phyloP scores from a whole-genome alignment of 2,888 invertebrate genomes.

The Muscina levida region DNA sequence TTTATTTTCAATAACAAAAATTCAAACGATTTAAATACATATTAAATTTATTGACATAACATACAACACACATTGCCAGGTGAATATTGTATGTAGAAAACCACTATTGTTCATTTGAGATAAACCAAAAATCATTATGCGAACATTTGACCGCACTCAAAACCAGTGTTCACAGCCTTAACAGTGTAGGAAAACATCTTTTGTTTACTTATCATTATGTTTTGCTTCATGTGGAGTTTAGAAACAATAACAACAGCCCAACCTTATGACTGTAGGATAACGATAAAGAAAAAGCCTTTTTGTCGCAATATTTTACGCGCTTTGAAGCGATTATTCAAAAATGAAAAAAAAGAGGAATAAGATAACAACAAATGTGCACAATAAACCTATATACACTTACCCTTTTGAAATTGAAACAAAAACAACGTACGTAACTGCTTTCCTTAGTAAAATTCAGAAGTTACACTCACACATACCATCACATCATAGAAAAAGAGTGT shows the following conservation, averaged over 20 bases:
- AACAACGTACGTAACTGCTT: slow-evolving; percentile 24
- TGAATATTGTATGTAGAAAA: too few species aligned
- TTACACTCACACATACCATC: neutral
- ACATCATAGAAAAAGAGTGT: neutral
- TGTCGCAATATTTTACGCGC: slow-evolving; percentile 56
- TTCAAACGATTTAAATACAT: too few species aligned
- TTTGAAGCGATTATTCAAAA: slow-evolving; percentile 59
- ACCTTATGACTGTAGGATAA: slow-evolving; percentile 55
- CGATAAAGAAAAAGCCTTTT: slow-evolving; percentile 56
- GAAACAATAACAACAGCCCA: slow-evolving; percentile 2
- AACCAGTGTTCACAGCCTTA: slow-evolving; percentile 12
- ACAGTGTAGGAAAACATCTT: neutral
- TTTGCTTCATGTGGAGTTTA: slow-evolving; percentile 50
- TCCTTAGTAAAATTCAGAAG: slow-evolving; percentile 25
- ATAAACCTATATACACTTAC: neutral
- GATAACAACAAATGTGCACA: too few species aligned
- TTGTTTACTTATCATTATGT: slow-evolving; percentile 38
- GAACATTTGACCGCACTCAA: neutral
- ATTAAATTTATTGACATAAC: too few species aligned
- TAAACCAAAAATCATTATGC: too few species aligned
- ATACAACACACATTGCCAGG: too few species aligned
- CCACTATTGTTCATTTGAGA: too few species aligned
- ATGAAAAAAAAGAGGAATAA: too few species aligned
- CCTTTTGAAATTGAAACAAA: slow-evolving; percentile 4
- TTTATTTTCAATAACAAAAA: too few species aligned